Conservation (phyloP, 2,113 vertebrate species). For the Dipodomys ordii region DNA sequence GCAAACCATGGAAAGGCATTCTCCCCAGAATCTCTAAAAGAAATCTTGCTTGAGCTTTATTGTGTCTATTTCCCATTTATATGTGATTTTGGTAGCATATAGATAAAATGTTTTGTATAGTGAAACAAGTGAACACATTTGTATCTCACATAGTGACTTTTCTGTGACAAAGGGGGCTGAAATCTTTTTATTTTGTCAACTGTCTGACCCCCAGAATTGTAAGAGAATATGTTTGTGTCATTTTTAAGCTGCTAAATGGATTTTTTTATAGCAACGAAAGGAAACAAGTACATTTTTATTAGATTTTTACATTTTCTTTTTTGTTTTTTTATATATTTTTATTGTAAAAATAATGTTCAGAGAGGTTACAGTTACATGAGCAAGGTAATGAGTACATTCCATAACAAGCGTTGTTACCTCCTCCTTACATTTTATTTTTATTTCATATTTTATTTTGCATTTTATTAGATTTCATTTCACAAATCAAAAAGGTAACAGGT, state of each 20-base stretch:
- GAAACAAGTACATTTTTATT: neutral
- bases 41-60: neutral
- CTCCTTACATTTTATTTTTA: too few relatives aligned
- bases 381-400: too few relatives aligned
- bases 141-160: neutral
- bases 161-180: neutral
- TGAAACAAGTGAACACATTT: neutral
- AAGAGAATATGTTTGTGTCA: neutral
- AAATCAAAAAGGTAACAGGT: neutral
- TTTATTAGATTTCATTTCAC: conserved; percentile 30
- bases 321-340: too few relatives aligned
- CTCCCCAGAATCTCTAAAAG: neutral
- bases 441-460: neutral
- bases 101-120: neutral
- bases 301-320: neutral
- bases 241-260: neutral
- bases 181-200: neutral
- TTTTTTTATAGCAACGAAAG: neutral
- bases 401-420: too few relatives aligned
- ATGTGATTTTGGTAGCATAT: neutral
- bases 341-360: too few relatives aligned
- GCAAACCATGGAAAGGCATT: neutral
- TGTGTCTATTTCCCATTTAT: neutral
- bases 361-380: too few relatives aligned
- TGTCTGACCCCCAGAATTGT: neutral